phyloP scores from a whole-genome alignment of 1,140 invertebrate species.

The Pollicipes pollicipes region DNA sequence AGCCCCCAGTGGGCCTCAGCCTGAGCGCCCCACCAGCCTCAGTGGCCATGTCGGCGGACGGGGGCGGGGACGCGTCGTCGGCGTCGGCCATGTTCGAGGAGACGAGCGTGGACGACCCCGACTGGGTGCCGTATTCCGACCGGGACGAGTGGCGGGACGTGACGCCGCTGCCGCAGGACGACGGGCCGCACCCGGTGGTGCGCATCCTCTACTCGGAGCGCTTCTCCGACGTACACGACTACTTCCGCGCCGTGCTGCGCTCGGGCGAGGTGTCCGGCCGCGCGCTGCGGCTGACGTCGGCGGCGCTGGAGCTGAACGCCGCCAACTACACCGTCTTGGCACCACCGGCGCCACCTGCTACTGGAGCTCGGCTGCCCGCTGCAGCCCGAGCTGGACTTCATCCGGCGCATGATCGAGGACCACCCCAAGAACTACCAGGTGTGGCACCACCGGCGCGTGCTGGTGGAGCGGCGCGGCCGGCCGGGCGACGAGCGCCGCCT shows the following conservation, averaged over 20 bases:
- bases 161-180: conserved; percentile 62
- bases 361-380: conserved; percentile 63
- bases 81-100: background rate
- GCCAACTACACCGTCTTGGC: conserved; percentile 85
- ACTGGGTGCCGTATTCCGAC: conserved; percentile 56
- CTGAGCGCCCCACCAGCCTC: too few species aligned
- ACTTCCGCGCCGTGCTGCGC: conserved; percentile 77
- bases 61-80: too few species aligned
- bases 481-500: conserved; percentile 59
- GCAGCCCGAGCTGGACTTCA: conserved; percentile 62
- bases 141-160: conserved; percentile 76
- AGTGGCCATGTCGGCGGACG: too few species aligned
- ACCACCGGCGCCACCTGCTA: conserved; percentile 58
- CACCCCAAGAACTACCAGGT: conserved; percentile 96
- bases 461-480: conserved; percentile 75
- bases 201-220: conserved; percentile 76
- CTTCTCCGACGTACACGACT: conserved; percentile 87
- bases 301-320: conserved; percentile 80
- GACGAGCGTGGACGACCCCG: conserved; percentile 2
- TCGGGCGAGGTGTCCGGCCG: conserved; percentile 72
- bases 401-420: conserved; percentile 61
- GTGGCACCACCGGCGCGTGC: conserved; percentile 70
- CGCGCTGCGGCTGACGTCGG: conserved; percentile 66
- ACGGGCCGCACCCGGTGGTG: conserved; percentile 68
- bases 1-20: too few species aligned